These are phyloP conservation scores for Drosophila kanapiae DNA, from an alignment of 1,140 invertebrate genomes.

Conservation along the genomic window DNA sequence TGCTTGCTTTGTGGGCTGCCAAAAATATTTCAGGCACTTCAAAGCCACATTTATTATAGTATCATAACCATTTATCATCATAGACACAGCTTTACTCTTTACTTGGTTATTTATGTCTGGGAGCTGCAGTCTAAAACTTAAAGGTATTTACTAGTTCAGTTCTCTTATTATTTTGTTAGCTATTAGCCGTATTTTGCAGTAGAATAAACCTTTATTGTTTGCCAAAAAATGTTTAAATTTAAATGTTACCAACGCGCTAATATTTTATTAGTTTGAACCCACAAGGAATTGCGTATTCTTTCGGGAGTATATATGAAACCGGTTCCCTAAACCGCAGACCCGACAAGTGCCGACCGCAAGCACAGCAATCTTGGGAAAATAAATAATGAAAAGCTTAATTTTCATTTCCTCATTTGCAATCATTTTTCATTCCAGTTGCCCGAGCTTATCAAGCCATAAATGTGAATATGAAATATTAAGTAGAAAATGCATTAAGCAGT, in stretches of 20 bases:
- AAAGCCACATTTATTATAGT: neutral
- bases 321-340: slow-evolving; percentile 13
- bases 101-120: neutral
- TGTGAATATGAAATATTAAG: slow-evolving; percentile 32
- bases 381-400: slow-evolving; percentile 20
- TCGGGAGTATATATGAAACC: slow-evolving; percentile 8
- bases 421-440: slow-evolving; percentile 8
- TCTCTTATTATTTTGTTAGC: neutral
- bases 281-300: slow-evolving; percentile 2
- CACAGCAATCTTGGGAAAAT: slow-evolving; percentile 23
- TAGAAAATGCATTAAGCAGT: slow-evolving; percentile 23
- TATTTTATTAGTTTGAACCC: slow-evolving; percentile 2
- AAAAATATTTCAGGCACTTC: slow-evolving; percentile 8
- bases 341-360: slow-evolving; percentile 15
- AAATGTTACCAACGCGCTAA: neutral
- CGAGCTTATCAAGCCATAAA: slow-evolving; percentile 22
- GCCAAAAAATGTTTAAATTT: neutral
- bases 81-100: neutral
- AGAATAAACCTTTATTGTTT: neutral
- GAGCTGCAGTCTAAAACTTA: neutral
- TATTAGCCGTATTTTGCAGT: too few relatives aligned
- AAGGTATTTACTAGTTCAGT: neutral
- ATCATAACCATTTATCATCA: too few relatives aligned
- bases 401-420: slow-evolving; percentile 32
- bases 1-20: slow-evolving; percentile 9